Evolutionary conservation across 2,797 vertebrate genomes (phyloP), one percentile per base, ranked within the genome.

Genomic region (Xiphophorus birchmanni): DNA sequence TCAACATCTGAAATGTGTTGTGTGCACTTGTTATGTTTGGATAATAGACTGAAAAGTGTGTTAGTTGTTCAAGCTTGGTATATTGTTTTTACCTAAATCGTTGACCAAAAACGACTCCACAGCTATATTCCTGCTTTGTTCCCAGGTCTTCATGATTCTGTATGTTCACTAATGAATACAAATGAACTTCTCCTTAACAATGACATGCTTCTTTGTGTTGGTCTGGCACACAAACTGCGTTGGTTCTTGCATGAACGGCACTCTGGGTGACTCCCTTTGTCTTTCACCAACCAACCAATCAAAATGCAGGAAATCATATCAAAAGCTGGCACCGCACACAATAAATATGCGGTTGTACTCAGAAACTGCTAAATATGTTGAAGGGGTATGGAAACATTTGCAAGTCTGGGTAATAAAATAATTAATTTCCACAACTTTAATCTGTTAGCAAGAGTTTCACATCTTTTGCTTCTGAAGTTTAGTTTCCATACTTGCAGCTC

Each of bases 391-490:
- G 17, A 65, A 35, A 37, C 15, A 7, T 65, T 65, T 37, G 13
- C 8, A 18, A 35, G 32, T 35, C 60, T 9, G 32, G 17, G 32
- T 84, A 87, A 82, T 80, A 84, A 85, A 87, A 85, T 75, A 80
- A 75, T 76, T 72, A 84, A 86, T 80, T 83, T 79, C 77, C 0
- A 1, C 81, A 44, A 48, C 47, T 4, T 83, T 8, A n/a, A 67
- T 80, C 76, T 65, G 80, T 76, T 56, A 58, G 75, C 75, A 80
- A 75, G 74, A 18, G 81, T 79, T 87, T 81, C 82, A 79, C 83
- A 89, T 78, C 83, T 71, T 23, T 77, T 82, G 88, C 84, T 89
- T 82, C 18, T 89, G 65, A 82, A 81, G 80, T 80, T 87, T 3
- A 65, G 32, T 74, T 84, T 35, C 44, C 77, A 44, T 60, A 60